Evolutionary conservation across 2,113 vertebrate species (phyloP), one percentile per base, ranked within the genome.

Genomic region (Sceloporus undulatus): DNA sequence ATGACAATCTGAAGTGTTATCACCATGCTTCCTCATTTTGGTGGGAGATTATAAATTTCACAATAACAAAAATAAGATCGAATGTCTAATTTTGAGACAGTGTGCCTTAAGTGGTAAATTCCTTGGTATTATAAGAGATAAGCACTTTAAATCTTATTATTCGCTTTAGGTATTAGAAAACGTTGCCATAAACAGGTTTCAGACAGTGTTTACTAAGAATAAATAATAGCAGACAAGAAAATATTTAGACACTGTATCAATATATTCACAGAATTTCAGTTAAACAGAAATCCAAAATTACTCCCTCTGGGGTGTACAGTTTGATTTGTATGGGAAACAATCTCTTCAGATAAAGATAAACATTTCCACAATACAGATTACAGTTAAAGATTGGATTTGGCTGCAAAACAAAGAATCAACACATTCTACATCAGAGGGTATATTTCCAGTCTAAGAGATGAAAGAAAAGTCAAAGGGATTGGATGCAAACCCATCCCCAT

Each of bases 231-330:
- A 91, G 94, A 94, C 93, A 68, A 75, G 88, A 91, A 76, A 92
- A 94, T 73, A 52, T 21, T 92, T 18, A 86, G 90, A 94, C 84
- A 2, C 91, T 95, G 84, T 89, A 56, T 90, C 88, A 65, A 92
- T 70, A 83, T 91, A 82, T 81, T 95, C 85, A 89, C 79, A 84
- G 91, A 94, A 59, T 91, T 66, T 59, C 93, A 97, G 97, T 95
- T 96, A 96, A 97, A 97, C 90, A 92, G 88, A 68, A 94, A 81
- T 52, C 56, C 59, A 65, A 59, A 5, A 34, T 0, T 38, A 80
- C 52, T 81, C 73, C 66, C 81, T 54, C 0, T 0, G 2, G 29
- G 76, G 82, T 86, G 8, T 66, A 89, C 88, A 85, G 78, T 85
- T 92, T 91, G 62, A 25, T 65, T 23, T 19, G 56, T 3, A 70